These are phyloP conservation scores for Eledona agricola DNA, from an alignment of 2,888 invertebrate genomes.

Conservation along the genomic window DNA sequence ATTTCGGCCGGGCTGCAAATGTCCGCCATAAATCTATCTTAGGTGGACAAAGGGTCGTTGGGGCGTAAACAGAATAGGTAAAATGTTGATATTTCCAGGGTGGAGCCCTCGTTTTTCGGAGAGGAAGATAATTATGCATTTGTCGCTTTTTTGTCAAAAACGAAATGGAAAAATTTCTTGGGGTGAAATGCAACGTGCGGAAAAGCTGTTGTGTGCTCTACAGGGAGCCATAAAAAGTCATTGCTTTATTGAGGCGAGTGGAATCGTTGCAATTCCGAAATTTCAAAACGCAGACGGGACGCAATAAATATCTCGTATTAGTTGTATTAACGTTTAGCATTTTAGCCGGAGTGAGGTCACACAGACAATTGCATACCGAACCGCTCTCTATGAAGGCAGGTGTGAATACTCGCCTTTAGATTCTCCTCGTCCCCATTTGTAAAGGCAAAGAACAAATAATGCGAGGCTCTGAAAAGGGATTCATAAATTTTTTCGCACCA, in stretches of 20 bases:
- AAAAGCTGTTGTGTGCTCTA: constrained; percentile 44
- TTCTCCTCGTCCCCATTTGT: constrained; percentile 28
- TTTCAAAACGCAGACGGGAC: constrained; percentile 31
- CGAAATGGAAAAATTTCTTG: constrained; percentile 40
- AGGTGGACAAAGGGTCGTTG: constrained; percentile 27
- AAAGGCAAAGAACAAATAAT: constrained; percentile 27
- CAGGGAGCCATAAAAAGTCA: constrained; percentile 51
- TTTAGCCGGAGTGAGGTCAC: constrained; percentile 21
- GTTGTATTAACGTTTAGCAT: no score
- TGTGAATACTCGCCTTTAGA: constrained; percentile 31
- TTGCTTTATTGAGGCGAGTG: constrained; percentile 50
- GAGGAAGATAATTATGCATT: constrained; percentile 27
- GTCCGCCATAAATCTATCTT: constrained; percentile 27
- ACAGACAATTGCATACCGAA: constrained; percentile 19
- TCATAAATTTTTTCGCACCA: constrained; percentile 30
- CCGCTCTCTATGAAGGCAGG: constrained; percentile 22
- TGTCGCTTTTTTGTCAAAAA: constrained; percentile 28
- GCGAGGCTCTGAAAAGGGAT: constrained; percentile 28
- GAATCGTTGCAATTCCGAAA: constrained; percentile 38
- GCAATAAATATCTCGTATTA: no score
- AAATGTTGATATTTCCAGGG: constrained; percentile 20
- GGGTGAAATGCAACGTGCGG: constrained; percentile 38
- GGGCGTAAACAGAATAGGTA: constrained; percentile 31
- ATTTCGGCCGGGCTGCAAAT: constrained; percentile 24
- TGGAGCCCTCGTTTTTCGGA: constrained; percentile 7